phyloP scores from a whole-genome alignment of 2,797 vertebrate species.

The Amblyopsis hoosieri region DNA sequence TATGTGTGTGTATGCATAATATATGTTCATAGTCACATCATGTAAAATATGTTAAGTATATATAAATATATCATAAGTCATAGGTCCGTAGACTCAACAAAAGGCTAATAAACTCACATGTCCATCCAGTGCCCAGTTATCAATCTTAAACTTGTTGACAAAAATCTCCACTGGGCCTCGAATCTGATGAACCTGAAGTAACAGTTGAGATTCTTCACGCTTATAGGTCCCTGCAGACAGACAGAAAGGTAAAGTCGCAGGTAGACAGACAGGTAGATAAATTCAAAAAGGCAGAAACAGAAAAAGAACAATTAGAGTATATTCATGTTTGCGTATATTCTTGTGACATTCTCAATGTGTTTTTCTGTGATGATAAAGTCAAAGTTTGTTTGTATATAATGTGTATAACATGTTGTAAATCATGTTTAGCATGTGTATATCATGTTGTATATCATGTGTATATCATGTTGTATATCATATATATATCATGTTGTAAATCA shows the following conservation, averaged over 20 bases:
- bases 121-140: conserved; percentile 96
- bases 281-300: not conserved
- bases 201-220: conserved; percentile 91
- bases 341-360: not conserved
- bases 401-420: no score
- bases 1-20: no score
- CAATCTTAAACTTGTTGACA: conserved; percentile 93
- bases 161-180: conserved; percentile 93
- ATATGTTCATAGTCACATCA: no score
- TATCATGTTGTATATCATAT: no score
- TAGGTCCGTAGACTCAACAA: no score
- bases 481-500: no score
- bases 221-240: conserved; percentile 85
- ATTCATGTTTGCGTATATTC: not conserved
- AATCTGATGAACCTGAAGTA: conserved; percentile 94
- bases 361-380: no score
- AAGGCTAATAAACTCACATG: conserved; percentile 82
- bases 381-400: no score
- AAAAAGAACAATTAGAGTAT: not conserved
- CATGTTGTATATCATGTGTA: no score
- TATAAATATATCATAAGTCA: no score
- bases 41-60: no score
- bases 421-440: no score
- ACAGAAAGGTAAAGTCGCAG: not conserved
- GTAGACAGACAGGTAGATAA: not conserved